Base-by-base conservation (phyloP, 2,797 vertebrate species). In the Botia kubotai region DNA sequence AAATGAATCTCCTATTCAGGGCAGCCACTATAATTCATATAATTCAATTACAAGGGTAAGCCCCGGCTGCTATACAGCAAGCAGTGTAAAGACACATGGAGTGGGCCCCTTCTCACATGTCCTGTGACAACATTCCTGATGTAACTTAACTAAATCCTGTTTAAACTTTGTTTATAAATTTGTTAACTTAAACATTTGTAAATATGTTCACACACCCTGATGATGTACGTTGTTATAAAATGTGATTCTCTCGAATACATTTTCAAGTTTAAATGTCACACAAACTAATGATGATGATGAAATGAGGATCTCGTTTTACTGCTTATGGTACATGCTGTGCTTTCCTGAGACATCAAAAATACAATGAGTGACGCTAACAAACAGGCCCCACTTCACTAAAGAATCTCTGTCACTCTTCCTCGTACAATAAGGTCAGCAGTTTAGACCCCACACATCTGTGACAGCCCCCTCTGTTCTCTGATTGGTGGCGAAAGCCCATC, bases 401-500 rank as follows among this genome's bases (percentile, higher is more conserved):
- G 75, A 75, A 57, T 72, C 53, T 72, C 69, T 16, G 57, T 57
- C 39, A 67, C 12, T 57, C 39, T 10, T 33, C 33, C 16, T 76
- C 70, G 21, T 57, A 67, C 63, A 80, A 70, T 48, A 77, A 62
- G 58, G 68, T 82, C 66, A 83, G 75, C 67, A 83, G 60, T 80
- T 80, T 68, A 80, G 21, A 69, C 75, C 75, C 43, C 21, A 70
- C 72, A 53, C 60, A 33, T 26, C 43, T 72, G 73, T 84, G 81
- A 81, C 75, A 72, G 77, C 80, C 62, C 53, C 13, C 23, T 67
- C 72, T 43, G 29, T 17, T 5, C 58, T 82, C 19, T 87, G 85
- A 89, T 89, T 87, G 88, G 87, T 80, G 62, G 46, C 72, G 58
- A 85, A 16, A 52, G 83, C 58, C 83, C 82, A 86, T 69, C 82